Percentiles rank a stretch among this genome's conserved stretches.
Evolutionary conservation across 2,797 vertebrate genomes (phyloP).

Genomic region (Neomorphus geoffroyi): DNA sequence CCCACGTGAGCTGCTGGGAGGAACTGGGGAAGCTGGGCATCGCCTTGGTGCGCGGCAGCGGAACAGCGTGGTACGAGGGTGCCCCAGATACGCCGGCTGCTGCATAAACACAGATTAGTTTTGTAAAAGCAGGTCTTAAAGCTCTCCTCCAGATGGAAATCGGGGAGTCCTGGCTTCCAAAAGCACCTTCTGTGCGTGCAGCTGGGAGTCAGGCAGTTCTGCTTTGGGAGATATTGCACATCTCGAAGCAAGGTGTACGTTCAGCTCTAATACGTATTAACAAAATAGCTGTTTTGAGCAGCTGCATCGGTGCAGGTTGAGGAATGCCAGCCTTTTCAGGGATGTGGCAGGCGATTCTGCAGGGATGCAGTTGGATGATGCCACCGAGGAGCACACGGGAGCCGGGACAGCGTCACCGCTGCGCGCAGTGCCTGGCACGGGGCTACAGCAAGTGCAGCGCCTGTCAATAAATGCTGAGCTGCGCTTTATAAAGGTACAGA

Average conservation of each 20-base stretch:
- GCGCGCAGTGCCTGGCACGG: rapidly evolving
- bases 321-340: neutral
- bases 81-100: neutral
- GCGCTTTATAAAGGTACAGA: rapidly evolving
- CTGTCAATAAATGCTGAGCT: rapidly evolving
- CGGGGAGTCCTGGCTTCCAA: neutral
- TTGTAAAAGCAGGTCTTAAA: neutral
- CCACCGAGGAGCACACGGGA: no score
- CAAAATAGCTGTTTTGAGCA: neutral
- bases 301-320: rapidly evolving
- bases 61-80: neutral
- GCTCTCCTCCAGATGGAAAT: neutral
- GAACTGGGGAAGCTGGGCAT: neutral
- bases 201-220: neutral
- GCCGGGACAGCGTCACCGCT: neutral
- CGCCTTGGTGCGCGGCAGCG: neutral
- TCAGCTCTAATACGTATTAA: no score
- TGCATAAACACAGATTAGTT: neutral
- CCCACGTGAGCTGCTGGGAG: neutral
- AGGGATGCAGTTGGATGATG: no score
- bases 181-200: rapidly evolving
- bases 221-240: no score
- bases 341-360: no score
- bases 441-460: rapidly evolving
- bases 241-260: no score